Evolutionary conservation across 2,888 invertebrate genomes (phyloP), one percentile per base, ranked within the genome.

Genomic region (Conomelus anceps): DNA sequence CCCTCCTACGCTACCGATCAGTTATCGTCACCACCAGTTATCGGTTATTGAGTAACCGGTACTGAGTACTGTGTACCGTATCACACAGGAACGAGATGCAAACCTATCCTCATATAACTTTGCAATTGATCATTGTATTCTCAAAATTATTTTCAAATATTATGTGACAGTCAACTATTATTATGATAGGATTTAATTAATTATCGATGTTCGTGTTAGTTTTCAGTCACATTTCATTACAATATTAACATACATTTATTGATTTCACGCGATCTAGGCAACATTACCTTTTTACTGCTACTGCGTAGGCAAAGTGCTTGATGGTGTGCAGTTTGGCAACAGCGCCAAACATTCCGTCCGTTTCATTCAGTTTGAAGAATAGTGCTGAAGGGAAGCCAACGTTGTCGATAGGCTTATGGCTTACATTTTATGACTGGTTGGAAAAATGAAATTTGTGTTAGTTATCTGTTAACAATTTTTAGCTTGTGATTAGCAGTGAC

Each of bases 361-460:
- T 86, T 86, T 86, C 86, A 86, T 86, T 86, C 86, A 86, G 86
- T 86, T 86, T 86, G 86, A 86, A 86, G 86, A 86, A 24, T 86
- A 86, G 23, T 86, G 86, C 86, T 26, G 86, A 86, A 86, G 86
- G 86, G 86, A 86, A 86, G 86, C 86, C 86, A 86, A 86, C 86
- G 86, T 86, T 86, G 86, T 86, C 20, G 86, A 29, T 86, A 86
- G 86, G 86, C 86, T 29, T 86, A 86, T 86, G 86, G 86, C 86
- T 86, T 86, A 86, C 86, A 86, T 86, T 86, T 86, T 86, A 63
- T 86, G 24, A 86, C 86, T 86, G 86, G 86, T 86, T 86, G 86
- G 22, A 23, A 86, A 26, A 86, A 86, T 86, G 24, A 13, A 63
- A 63, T n/a, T 63, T 63, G 63, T 63, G 63, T 63, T 86, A 24